Evolutionary conservation across 2,797 vertebrate genomes (phyloP).

Genomic region (Varecia variegata): DNA sequence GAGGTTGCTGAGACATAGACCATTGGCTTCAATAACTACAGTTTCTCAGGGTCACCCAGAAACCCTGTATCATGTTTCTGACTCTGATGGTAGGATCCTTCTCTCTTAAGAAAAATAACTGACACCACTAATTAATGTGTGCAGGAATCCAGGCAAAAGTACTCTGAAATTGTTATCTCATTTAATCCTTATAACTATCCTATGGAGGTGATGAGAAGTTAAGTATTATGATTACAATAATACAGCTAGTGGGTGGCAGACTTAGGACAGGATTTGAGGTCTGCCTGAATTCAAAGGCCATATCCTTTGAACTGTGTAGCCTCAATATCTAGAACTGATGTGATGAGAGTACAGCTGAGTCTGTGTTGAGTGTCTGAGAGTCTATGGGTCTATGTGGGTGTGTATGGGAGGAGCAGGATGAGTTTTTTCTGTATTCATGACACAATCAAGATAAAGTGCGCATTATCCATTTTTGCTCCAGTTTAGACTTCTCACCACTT

Average conservation of each 20-base stretch:
- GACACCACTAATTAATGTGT: neutral
- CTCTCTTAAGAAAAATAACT: neutral
- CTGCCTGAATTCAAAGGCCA: neutral
- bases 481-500: neutral
- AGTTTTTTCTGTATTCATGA: neutral
- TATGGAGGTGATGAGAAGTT: neutral
- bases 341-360: neutral
- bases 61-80: neutral
- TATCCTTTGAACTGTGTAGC: neutral
- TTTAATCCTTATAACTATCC: neutral
- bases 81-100: neutral
- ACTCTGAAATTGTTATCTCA: neutral
- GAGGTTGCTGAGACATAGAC: neutral
- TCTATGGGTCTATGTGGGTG: neutral
- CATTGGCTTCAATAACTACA: neutral
- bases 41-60: neutral
- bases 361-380: neutral
- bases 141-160: neutral
- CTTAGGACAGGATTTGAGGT: neutral
- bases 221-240: neutral
- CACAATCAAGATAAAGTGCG: neutral
- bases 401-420: neutral
- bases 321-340: neutral
- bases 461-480: slow-evolving; percentile 12
- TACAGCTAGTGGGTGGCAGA: neutral